A percentile compares a stretch with the other conserved stretches of the same genome.
Evolutionary conservation across 1,140 invertebrate genomes (phyloP).

Genomic region (Papilio aristodemus): DNA sequence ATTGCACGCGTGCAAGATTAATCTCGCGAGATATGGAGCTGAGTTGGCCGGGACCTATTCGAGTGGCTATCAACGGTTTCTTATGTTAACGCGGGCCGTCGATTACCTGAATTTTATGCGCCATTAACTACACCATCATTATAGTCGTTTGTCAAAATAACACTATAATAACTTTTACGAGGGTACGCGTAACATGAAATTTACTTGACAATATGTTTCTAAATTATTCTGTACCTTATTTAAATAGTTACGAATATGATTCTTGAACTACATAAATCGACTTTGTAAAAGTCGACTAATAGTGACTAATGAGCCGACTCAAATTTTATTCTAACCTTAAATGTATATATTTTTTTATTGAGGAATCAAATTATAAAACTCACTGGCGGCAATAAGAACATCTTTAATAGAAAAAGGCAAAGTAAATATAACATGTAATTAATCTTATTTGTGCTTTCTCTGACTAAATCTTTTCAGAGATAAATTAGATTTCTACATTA

Average conservation of each 20-base stretch:
- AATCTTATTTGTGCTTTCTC: neutral
- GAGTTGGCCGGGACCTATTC: neutral
- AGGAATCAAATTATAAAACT: no score
- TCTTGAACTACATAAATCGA: no score
- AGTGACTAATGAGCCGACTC: no score
- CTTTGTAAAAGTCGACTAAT: no score
- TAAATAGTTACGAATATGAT: no score
- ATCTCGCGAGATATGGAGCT: conserved; percentile 4
- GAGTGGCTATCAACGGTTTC: conserved; percentile 19
- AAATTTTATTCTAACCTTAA: no score
- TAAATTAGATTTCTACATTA: conserved; percentile 9
- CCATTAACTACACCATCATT: conserved; percentile 21
- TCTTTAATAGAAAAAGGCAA: neutral
- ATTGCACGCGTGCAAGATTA: conserved; percentile 11
- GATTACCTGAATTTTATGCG: conserved; percentile 21
- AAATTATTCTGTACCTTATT: no score
- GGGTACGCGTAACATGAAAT: neutral
- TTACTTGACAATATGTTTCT: neutral
- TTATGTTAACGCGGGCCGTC: conserved; percentile 4
- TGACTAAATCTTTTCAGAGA: neutral
- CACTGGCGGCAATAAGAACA: neutral
- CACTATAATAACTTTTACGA: conserved; percentile 18
- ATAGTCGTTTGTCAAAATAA: conserved; percentile 2
- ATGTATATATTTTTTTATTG: no score
- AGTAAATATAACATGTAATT: neutral